Evolutionary conservation across 1,140 invertebrate species (phyloP), one percentile per base, ranked within the genome.

Genomic region (Plodia interpunctella): DNA sequence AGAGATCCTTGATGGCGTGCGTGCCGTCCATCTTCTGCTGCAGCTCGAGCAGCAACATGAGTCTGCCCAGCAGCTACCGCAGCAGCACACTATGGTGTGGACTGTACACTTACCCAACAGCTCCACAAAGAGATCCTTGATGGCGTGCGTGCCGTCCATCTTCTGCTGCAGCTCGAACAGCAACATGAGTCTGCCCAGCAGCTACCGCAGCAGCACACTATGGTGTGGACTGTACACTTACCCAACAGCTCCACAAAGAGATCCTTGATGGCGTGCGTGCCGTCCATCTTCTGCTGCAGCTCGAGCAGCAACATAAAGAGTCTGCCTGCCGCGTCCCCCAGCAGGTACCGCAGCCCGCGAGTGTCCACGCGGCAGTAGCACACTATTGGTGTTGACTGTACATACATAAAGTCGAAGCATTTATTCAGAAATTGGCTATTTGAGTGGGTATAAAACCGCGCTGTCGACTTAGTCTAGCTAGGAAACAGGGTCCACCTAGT

Each of bases 261-360:
- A 83, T 98, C 97, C 81, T 96, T 97, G 0, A 98, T 95, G 10
- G 92, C 90, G 49, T 93, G 90, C 0, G 93, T 91, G 6, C 94
- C 95, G 83, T 87, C 96, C 60, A 93, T 91, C 77, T 94, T 94
- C 72, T 95, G 95, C 63, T 96, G 94, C 57, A 95, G 93, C 68
- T 98, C 97, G 30, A 99, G 87, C 60, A 99, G 93, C n/a, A 99
- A 86, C 97, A 99, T 98, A 79, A 98, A 99, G 9, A 99, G 90
- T 76, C 98, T 93, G 0, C 98, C 98, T 20, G 95, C 94, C 92
- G 98, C 96, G 78, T 99, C 98, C 0, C 98, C 98, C 2, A 99
- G 90, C 15, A 99, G 87, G 90, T 99, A 99, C 1, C 98, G 92
- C 25, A 95, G 92, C 15, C 98, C 98, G 74, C 96, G 95, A 17